phyloP scores from a whole-genome alignment of 1,140 invertebrate species.

The Latrodectus geometricus region DNA sequence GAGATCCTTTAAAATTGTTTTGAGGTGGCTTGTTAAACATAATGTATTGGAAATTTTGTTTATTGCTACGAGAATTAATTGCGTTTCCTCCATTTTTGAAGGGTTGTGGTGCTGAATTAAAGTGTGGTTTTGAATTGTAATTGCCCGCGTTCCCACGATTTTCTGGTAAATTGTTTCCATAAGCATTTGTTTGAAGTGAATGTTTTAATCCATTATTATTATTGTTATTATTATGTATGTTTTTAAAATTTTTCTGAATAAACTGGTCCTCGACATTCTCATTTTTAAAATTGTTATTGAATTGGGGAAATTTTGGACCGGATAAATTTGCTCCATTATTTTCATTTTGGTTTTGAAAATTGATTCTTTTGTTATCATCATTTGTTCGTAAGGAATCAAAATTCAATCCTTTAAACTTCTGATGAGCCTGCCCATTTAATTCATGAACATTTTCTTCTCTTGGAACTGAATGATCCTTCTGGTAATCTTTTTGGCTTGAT shows the following conservation, averaged over 20 bases:
- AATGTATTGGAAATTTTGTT: not conserved
- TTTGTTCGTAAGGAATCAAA: not conserved
- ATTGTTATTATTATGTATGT: too few species aligned
- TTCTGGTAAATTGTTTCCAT: too few species aligned
- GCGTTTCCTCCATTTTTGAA: not conserved
- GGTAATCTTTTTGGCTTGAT: not conserved
- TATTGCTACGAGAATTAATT: not conserved
- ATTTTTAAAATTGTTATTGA: too few species aligned
- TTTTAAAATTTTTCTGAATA: too few species aligned
- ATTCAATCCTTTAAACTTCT: not conserved
- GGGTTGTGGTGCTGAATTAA: too few species aligned
- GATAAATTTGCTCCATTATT: too few species aligned
- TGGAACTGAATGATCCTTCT: not conserved
- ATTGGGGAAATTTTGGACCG: too few species aligned
- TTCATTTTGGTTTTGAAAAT: not conserved
- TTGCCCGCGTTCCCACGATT: too few species aligned
- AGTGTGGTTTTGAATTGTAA: too few species aligned
- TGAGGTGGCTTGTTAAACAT: not conserved
- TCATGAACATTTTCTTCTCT: not conserved
- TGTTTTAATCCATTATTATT: too few species aligned
- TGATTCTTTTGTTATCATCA: not conserved
- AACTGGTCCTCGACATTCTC: too few species aligned
- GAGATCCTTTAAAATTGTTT: slow-evolving; percentile 8
- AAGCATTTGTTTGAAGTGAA: too few species aligned
- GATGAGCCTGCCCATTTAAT: not conserved